These are phyloP conservation scores for Hedya salicella DNA, from an alignment of 2,888 invertebrate genomes.

Conservation along the genomic window DNA sequence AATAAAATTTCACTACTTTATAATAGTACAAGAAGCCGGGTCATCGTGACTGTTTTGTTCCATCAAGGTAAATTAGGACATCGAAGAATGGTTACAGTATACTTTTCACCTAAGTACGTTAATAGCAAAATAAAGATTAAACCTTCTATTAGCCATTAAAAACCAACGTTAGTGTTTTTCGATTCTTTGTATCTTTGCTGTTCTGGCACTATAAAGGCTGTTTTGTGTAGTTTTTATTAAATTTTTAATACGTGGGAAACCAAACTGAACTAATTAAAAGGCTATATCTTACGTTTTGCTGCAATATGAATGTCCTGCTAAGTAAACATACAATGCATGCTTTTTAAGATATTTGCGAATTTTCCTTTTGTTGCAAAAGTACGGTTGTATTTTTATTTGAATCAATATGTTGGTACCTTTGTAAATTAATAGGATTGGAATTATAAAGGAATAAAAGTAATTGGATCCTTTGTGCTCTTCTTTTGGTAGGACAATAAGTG, in stretches of 20 bases:
- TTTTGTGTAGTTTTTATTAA: no score
- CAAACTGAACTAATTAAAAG: not conserved
- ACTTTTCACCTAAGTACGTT: no score
- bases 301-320: not conserved
- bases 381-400: slow-evolving; percentile 14
- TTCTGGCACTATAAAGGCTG: no score
- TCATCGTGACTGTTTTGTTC: no score
- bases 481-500: slow-evolving; percentile 21
- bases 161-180: no score
- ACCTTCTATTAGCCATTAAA: no score
- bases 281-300: not conserved
- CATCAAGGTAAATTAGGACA: no score
- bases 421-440: slow-evolving; percentile 2
- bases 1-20: no score
- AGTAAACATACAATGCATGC: not conserved
- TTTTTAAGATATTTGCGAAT: not conserved
- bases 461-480: slow-evolving; percentile 31
- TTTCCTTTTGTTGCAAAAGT: slow-evolving; percentile 18
- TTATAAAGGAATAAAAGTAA: slow-evolving; percentile 15
- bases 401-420: slow-evolving; percentile 19
- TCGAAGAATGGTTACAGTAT: no score
- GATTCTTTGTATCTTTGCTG: no score
- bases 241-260: not conserved
- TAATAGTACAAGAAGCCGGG: no score
- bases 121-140: no score